phyloP scores from a whole-genome alignment of 2,888 invertebrate species.

The Orchesellides sinensis region DNA sequence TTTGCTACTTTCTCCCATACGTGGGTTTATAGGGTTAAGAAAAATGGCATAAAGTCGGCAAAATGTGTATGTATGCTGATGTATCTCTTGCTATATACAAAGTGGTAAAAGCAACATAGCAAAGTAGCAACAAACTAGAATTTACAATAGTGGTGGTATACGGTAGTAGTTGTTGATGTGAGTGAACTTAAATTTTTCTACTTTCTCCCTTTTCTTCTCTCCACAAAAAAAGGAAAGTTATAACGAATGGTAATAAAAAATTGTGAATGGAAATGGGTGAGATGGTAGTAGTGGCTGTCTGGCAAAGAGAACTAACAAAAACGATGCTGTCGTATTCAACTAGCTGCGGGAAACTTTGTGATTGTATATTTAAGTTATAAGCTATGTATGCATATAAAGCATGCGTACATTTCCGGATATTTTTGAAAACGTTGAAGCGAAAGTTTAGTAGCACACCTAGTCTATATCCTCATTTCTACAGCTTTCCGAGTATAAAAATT shows the following conservation, averaged over 20 bases:
- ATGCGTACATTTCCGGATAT: no score
- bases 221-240: conserved; percentile 31
- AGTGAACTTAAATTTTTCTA: conserved; percentile 13
- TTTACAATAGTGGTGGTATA: no score
- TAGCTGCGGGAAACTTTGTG: conserved; percentile 21
- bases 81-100: not conserved
- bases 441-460: not conserved
- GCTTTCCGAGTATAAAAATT: conserved; percentile 29
- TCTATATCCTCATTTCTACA: not conserved
- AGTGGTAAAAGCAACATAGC: no score
- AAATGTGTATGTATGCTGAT: not conserved
- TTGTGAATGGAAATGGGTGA: conserved; percentile 29
- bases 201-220: not conserved
- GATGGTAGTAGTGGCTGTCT: not conserved
- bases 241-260: conserved; percentile 40
- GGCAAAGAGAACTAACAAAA: conserved; percentile 6
- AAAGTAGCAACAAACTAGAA: not conserved
- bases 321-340: conserved; percentile 13
- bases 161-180: not conserved
- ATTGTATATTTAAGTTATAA: not conserved
- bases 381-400: no score
- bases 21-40: not conserved
- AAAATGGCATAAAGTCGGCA: not conserved
- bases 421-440: not conserved
- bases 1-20: not conserved